Percentiles rank a stretch among this genome's conserved stretches.
These are phyloP conservation scores for Strigamia transsilvanica DNA, from an alignment of 2,888 invertebrate genomes.

Conservation along the genomic window DNA sequence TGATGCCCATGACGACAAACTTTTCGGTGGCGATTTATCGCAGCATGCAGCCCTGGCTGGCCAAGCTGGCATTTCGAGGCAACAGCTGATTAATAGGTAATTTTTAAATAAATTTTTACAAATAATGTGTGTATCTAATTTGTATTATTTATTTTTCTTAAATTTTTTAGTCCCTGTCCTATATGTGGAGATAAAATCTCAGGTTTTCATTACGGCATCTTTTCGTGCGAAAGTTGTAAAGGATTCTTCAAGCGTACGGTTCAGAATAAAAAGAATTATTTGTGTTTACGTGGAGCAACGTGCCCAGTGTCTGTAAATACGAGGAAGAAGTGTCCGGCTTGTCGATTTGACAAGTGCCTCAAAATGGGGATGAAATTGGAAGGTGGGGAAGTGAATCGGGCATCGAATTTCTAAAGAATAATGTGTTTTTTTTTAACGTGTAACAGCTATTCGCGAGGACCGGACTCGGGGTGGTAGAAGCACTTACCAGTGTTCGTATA, in stretches of 20 bases:
- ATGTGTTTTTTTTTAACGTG: background rate
- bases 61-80: slow-evolving; percentile 82
- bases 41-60: slow-evolving; percentile 68
- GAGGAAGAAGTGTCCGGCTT: slow-evolving; percentile 95
- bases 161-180: slow-evolving; percentile 80
- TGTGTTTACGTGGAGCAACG: slow-evolving; percentile 86
- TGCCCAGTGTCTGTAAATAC: slow-evolving; percentile 94
- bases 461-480: slow-evolving; percentile 94
- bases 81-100: slow-evolving; percentile 85
- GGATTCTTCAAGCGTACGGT: slow-evolving; percentile 98
- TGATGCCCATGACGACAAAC: slow-evolving; percentile 58
- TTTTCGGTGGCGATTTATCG: slow-evolving; percentile 60
- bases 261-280: slow-evolving; percentile 97
- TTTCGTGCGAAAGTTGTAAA: slow-evolving; percentile 97
- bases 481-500: slow-evolving; percentile 94
- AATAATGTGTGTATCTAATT: too few relatives aligned
- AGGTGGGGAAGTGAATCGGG: slow-evolving; percentile 67
- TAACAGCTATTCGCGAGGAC: slow-evolving; percentile 88
- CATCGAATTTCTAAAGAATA: too few relatives aligned
- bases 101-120: background rate
- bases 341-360: slow-evolving; percentile 94
- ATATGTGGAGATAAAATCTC: slow-evolving; percentile 96
- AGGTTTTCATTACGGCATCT: slow-evolving; percentile 97
- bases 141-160: slow-evolving; percentile 34
- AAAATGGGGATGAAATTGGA: slow-evolving; percentile 97